These are phyloP conservation scores for Drosophila barbarae DNA, from an alignment of 2,888 invertebrate genomes.

Conservation along the genomic window DNA sequence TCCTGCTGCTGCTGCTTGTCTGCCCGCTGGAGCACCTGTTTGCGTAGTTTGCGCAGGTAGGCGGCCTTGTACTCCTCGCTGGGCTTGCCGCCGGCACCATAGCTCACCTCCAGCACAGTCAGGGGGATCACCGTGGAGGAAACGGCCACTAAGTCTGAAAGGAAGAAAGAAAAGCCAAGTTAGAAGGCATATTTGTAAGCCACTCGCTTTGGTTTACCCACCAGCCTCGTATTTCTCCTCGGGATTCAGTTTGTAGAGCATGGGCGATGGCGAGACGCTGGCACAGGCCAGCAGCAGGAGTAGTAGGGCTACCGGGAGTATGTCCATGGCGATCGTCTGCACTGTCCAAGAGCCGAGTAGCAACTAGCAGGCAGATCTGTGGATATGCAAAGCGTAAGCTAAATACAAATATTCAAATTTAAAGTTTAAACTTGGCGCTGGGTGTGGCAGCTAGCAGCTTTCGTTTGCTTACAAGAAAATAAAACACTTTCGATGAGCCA, in stretches of 20 bases:
- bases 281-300: constrained; percentile 49
- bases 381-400: not conserved
- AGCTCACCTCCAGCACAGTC: constrained; percentile 83
- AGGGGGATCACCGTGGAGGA: constrained; percentile 85
- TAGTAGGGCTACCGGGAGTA: constrained; percentile 15
- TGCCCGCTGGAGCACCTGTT: constrained; percentile 75
- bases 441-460: not conserved
- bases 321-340: constrained; percentile 20
- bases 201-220: constrained; percentile 47
- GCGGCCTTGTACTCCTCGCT: constrained; percentile 79
- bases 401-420: constrained; percentile 3
- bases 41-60: constrained; percentile 78
- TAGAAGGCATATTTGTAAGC: too few relatives aligned
- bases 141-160: constrained; percentile 83
- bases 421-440: constrained; percentile 10
- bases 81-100: constrained; percentile 80
- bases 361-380: constrained; percentile 5
- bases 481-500: not conserved
- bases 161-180: not conserved
- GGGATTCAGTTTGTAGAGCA: constrained; percentile 81
- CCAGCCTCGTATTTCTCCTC: constrained; percentile 81
- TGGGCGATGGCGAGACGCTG: constrained; percentile 77
- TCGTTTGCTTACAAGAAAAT: not conserved
- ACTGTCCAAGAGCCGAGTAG: constrained; percentile 10
- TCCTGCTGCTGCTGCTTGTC: constrained; percentile 22